Conservation (phyloP, 2,888 invertebrate species). For the Acleris laterana region DNA sequence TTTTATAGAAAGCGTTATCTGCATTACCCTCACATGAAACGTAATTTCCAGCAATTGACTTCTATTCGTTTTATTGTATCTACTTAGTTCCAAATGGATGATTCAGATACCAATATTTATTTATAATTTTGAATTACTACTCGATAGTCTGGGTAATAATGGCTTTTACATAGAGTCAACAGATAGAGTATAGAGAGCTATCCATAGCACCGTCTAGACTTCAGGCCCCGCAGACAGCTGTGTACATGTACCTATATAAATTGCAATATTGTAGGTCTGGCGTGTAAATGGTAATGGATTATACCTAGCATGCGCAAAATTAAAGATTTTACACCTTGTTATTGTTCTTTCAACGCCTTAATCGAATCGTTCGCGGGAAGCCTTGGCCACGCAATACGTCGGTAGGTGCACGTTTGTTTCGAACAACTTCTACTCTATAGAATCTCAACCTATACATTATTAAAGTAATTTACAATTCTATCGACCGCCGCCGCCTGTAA, state of each 20-base stretch:
- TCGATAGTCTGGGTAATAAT: constrained; percentile 11
- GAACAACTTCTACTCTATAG: constrained; percentile 40
- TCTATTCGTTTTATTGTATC: no score
- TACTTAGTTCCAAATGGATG: no score
- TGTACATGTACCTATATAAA: constrained; percentile 31
- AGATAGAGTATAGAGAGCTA: not conserved
- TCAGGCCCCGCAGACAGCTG: constrained; percentile 34
- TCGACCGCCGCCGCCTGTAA: constrained; percentile 64
- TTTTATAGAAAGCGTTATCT: no score
- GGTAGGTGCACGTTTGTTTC: constrained; percentile 19
- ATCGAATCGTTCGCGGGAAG: constrained; percentile 50
- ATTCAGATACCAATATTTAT: no score
- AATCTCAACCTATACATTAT: constrained; percentile 57
- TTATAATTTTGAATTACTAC: no score
- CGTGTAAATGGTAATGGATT: constrained; percentile 57
- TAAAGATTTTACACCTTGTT: constrained; percentile 68
- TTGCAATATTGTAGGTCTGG: constrained; percentile 42
- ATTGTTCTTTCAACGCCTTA: constrained; percentile 52
- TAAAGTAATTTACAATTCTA: constrained; percentile 75
- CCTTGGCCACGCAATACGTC: constrained; percentile 23
- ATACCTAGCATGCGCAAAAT: constrained; percentile 63
- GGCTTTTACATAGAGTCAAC: constrained; percentile 13
- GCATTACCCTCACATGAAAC: no score
- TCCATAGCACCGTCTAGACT: constrained; percentile 34
- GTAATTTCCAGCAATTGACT: no score